Evolutionary conservation across 2,113 vertebrate genomes (phyloP).

Genomic region (Noturus placidus): DNA sequence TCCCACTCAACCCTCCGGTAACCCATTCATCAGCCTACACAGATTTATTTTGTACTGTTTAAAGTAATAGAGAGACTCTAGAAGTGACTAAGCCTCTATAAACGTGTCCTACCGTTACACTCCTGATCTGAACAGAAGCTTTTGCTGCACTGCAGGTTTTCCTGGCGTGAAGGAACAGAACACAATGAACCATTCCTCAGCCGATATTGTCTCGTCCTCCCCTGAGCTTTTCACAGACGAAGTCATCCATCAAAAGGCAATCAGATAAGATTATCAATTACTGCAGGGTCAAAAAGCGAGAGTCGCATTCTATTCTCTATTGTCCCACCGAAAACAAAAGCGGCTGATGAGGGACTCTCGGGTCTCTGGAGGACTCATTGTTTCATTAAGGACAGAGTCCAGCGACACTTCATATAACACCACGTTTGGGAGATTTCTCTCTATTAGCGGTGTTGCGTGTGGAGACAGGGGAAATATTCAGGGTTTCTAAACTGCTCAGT

Average conservation of each 20-base stretch:
- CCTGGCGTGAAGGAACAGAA: neutral
- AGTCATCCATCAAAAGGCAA: conserved; percentile 57
- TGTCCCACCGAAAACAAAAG: conserved; percentile 44
- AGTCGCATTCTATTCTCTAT: conserved; percentile 33
- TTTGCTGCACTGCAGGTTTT: conserved; percentile 2
- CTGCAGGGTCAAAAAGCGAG: conserved; percentile 33
- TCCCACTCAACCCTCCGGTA: neutral
- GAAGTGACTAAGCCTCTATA: too few relatives aligned
- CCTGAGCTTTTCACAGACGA: conserved; percentile 45
- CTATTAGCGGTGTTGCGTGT: conserved; percentile 27
- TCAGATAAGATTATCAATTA: conserved; percentile 55
- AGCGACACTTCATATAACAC: conserved; percentile 31
- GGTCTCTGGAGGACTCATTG: conserved; percentile 56
- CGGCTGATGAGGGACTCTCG: neutral
- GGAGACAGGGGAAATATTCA: conserved; percentile 21
- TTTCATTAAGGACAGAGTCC: conserved; percentile 51
- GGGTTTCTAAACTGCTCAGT: conserved; percentile 12
- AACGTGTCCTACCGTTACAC: neutral
- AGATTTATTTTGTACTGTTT: neutral
- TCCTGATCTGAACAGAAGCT: neutral
- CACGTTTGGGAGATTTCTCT: conserved; percentile 32
- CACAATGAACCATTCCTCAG: conserved; percentile 24
- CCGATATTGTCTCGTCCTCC: conserved; percentile 37
- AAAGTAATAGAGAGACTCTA: neutral
- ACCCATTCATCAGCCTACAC: neutral